Evolutionary conservation across 2,888 invertebrate species (phyloP), one percentile per base, ranked within the genome.

Genomic region (Chironomus riparius): DNA sequence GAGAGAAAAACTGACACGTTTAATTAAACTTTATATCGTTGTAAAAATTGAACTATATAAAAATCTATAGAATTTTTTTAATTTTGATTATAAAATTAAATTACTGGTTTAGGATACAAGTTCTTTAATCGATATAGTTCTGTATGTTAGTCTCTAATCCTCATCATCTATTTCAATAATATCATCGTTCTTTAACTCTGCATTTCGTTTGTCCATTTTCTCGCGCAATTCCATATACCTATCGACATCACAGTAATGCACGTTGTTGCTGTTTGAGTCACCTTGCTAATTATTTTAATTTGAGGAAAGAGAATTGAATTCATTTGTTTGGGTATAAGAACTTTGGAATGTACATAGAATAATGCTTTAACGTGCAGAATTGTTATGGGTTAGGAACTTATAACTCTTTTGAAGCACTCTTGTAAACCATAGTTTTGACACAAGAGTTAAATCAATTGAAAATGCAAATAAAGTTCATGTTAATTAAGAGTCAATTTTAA

Each of bases 131-230:
- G 38, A 4, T 38, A 38, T 7, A 38, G 7, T 38, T 38, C 10
- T 38, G 2, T 2, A 56, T 18, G 15, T 18, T 3, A n/a, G 50
- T 18, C 18, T 18, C 18, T 56, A 72, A 28, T 72, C 72, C n/a
- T 72, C 72, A 12, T 70, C 70, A 38, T 72, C 72, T 12, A 61
- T 50, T 62, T 61, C 56, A 21, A 61, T 61, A 15, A 72, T 50
- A 18, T 72, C 72, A 28, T 72, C 72, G 15, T 12, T 47, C 71
- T 18, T 24, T 15, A 50, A 4, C 1, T 38, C 61, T 7, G 15
- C 18, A n/a, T 18, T 47, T 22, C 28, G 38, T 18, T 72, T 72
- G n/a, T 72, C 72, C 50, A 72, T 68, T 47, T 15, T 15, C 2
- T 68, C 68, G 3, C 68, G 47, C 4, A 68, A 6, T n/a, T 68